Conservation (phyloP, 1,140 invertebrate genomes). For the Pseudomyrmex pallidus region DNA sequence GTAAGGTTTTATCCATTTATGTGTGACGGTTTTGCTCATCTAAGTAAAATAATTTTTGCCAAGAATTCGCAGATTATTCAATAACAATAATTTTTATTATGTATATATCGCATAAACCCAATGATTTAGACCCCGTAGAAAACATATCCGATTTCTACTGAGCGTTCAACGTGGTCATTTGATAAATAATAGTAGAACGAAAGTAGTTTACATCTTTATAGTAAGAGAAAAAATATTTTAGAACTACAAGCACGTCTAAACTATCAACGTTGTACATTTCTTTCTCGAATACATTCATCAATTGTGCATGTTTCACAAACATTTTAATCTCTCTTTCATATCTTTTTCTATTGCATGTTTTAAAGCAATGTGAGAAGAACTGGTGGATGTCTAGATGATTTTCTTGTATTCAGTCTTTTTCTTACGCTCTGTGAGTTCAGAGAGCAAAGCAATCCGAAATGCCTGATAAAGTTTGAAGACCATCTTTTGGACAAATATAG, state of each 20-base stretch:
- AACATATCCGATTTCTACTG: too few relatives aligned
- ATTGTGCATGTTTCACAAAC: slow-evolving; percentile 24
- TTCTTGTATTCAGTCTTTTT: slow-evolving; percentile 43
- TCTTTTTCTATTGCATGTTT: slow-evolving; percentile 36
- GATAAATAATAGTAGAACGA: too few relatives aligned
- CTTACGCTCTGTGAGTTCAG: slow-evolving; percentile 62
- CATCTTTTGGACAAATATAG: slow-evolving; percentile 17
- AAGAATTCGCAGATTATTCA: too few relatives aligned
- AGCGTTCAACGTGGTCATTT: too few relatives aligned
- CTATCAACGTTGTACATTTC: neutral
- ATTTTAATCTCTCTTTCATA: slow-evolving; percentile 4
- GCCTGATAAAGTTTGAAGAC: slow-evolving; percentile 28
- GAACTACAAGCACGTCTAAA: neutral
- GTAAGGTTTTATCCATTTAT: too few relatives aligned
- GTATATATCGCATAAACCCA: too few relatives aligned
- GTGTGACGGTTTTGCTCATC: too few relatives aligned
- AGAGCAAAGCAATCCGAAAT: slow-evolving; percentile 60
- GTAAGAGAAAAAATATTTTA: too few relatives aligned
- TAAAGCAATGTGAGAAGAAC: slow-evolving; percentile 20
- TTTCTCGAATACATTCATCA: slow-evolving; percentile 7
- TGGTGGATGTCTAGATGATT: slow-evolving; percentile 41
- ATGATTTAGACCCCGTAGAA: too few relatives aligned
- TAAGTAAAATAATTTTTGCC: too few relatives aligned
- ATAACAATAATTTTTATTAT: too few relatives aligned
- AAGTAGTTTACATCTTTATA: too few relatives aligned